phyloP scores from a whole-genome alignment of 1,140 invertebrate species.

The Pachypeltis micranthus region DNA sequence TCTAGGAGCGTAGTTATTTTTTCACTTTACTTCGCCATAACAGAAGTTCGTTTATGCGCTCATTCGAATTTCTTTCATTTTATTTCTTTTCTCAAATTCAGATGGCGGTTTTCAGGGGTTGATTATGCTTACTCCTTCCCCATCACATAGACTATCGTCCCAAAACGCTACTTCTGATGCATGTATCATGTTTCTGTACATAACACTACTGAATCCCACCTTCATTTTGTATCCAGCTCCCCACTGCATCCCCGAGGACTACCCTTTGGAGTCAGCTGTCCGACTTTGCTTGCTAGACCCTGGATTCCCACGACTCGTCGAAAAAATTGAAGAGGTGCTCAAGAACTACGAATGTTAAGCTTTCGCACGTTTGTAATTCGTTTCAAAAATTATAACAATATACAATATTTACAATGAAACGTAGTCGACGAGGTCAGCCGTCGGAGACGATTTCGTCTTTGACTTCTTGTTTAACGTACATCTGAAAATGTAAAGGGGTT shows the following conservation, averaged over 20 bases:
- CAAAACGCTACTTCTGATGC: background rate
- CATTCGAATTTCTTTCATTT: no score
- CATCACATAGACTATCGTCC: background rate
- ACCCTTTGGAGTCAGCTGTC: slow-evolving; percentile 20
- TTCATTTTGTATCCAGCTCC: slow-evolving; percentile 1
- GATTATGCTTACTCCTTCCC: background rate
- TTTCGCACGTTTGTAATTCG: no score
- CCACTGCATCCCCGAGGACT: slow-evolving; percentile 11
- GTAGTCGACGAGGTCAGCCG: no score
- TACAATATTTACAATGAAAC: background rate
- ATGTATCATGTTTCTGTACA: background rate
- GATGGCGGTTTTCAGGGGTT: no score
- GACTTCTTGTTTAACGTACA: background rate
- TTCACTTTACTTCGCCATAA: no score
- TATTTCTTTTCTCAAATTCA: no score
- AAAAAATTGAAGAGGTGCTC: slow-evolving; percentile 11
- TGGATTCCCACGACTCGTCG: slow-evolving; percentile 13
- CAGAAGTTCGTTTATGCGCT: no score
- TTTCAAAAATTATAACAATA: no score
- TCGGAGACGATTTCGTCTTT: background rate
- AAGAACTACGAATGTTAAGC: background rate
- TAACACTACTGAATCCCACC: background rate
- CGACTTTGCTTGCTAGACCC: slow-evolving; percentile 19
- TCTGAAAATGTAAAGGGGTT: background rate
- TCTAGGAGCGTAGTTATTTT: no score